Evolutionary conservation across 2,888 invertebrate genomes (phyloP), one percentile per base, ranked within the genome.

Genomic region (Malachius bipustulatus): DNA sequence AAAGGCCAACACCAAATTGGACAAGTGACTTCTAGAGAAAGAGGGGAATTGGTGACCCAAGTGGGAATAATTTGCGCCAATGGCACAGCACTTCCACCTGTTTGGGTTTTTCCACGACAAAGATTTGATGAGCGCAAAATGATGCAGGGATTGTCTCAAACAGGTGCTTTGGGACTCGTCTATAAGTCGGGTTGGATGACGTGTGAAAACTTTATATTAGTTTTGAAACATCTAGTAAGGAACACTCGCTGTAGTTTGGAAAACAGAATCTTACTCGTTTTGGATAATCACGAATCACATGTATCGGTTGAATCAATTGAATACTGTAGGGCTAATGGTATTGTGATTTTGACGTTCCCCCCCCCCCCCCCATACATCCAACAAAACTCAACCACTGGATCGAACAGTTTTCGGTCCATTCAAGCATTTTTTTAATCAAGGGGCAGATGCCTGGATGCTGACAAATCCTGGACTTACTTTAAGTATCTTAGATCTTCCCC

Each of bases 331-430:
- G 47, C 45, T 16, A 46, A 50, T 40, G 52, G 52, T 4, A 45
- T 57, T 27, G 38, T 48, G 11, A 35, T 54, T 34, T 33, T 53
- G 11, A 47, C 52, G 2, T 45, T 57, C 37, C 51, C 52, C 52
- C 2, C 46, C 56, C 37, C 51, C 52, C 11, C 53, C 50, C 3
- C 51, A 54, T 32, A 51, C 48, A 35, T 41, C 43, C 12, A 49
- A 55, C 33, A 47, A 47, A 35, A 32, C 51, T 9, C 51, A 55
- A 40, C 54, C 51, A 19, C 31, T 51, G 15, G 48, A 47, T 30
- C 26, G 41, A 2, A 19, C 41, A 24, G 43, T 52, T 2, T 47
- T 40, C 43, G 45, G 47, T 4, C 48, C 52, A 3, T 47, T 49
- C 26, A 54, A 52, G 29, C 40, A 36, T n/a, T 47, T 37, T 3